A percentile compares a stretch with the other conserved stretches of the same genome.
These are phyloP conservation scores for Anoura caudifer DNA, from an alignment of 2,113 vertebrate species.

Conservation along the genomic window DNA sequence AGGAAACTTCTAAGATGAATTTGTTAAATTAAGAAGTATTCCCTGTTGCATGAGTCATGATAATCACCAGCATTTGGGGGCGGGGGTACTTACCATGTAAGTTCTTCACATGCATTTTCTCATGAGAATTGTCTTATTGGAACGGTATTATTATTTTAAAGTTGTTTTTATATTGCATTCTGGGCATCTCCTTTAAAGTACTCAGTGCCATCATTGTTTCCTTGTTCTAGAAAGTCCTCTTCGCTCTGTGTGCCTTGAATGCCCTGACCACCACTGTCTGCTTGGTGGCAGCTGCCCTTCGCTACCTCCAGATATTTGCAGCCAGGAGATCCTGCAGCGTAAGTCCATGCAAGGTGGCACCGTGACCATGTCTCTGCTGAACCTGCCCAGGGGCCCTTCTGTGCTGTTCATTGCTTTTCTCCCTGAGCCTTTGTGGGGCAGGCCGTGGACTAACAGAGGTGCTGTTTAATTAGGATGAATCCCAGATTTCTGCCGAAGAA, in stretches of 20 bases:
- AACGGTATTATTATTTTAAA: background rate
- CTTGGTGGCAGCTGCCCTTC: constrained; percentile 83
- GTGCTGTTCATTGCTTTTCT: background rate
- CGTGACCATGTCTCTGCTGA: accelerated
- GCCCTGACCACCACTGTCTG: constrained; percentile 87
- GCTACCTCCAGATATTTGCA: constrained; percentile 85
- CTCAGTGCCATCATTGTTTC: background rate
- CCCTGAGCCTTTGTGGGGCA: accelerated
- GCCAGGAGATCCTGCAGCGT: constrained; percentile 82
- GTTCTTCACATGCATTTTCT: background rate
- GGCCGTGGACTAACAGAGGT: constrained; percentile 11
- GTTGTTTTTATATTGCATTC: background rate
- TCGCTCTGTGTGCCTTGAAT: constrained; percentile 87
- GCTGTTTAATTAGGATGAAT: constrained; percentile 81
- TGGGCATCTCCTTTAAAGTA: background rate
- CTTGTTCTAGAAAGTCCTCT: constrained; percentile 87
- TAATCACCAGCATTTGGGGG: background rate
- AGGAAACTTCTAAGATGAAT: background rate
- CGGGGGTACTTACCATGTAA: background rate
- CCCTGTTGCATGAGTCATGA: background rate
- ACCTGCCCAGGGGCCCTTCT: background rate
- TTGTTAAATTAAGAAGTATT: background rate
- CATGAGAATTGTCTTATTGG: background rate
- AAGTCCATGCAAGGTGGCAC: constrained; percentile 63
- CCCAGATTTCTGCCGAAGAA: constrained; percentile 80